Conservation (phyloP, 2,797 vertebrate genomes). For the Pseudotriccus pelzelni region DNA sequence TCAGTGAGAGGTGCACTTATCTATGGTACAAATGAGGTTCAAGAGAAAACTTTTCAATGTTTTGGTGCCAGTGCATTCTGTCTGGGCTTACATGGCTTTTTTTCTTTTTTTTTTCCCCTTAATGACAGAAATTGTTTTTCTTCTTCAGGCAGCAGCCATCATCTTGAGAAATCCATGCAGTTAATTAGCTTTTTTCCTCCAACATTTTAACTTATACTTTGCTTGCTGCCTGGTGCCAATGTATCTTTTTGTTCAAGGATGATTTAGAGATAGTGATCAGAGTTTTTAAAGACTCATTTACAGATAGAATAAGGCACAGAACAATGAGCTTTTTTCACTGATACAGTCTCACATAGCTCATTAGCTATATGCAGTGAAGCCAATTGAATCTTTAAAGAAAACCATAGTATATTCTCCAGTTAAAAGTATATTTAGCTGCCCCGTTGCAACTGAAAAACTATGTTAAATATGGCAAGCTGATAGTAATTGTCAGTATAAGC, state of each 20-base stretch:
- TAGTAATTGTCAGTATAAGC: background rate
- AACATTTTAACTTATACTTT: background rate
- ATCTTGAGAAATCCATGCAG: background rate
- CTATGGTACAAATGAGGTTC: background rate
- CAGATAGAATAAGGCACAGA: background rate
- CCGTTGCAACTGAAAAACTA: background rate
- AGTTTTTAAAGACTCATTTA: constrained; percentile 18
- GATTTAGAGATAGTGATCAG: background rate
- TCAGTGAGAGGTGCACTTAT: background rate
- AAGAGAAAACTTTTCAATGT: background rate
- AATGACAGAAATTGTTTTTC: background rate
- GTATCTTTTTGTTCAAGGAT: background rate
- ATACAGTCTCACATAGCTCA: constrained; percentile 16
- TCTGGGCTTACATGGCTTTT: background rate
- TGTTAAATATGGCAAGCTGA: background rate
- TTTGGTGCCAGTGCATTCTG: background rate
- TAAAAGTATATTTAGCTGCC: background rate
- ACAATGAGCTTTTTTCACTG: background rate
- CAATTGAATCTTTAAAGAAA: constrained; percentile 27
- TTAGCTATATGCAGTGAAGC: constrained; percentile 24
- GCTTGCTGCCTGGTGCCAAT: background rate
- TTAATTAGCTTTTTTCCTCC: background rate
- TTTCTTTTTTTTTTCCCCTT: background rate
- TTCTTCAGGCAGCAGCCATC: background rate
- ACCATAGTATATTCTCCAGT: background rate